Conservation (phyloP, 2,797 vertebrate genomes). For the Erethizon dorsatum region DNA sequence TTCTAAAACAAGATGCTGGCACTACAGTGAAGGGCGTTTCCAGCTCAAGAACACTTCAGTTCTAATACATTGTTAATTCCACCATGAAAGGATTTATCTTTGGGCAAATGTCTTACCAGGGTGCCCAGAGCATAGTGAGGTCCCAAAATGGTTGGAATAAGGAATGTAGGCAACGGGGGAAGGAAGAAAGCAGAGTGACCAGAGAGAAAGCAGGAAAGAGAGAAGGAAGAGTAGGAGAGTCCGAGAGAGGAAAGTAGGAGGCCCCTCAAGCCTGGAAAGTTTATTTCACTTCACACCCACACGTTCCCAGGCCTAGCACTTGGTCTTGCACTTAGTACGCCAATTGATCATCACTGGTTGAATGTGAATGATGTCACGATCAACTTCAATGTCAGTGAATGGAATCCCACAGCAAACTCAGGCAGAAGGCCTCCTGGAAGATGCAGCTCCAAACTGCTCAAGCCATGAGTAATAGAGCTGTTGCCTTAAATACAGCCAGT, state of each 20-base stretch:
- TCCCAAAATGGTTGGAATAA: not conserved
- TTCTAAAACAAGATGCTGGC: not conserved
- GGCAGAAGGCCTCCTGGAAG: not conserved
- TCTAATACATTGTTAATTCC: not conserved
- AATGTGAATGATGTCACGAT: fast-evolving
- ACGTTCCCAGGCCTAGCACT: not conserved
- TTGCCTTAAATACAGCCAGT: slow-evolving; percentile 49
- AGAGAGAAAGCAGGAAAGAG: not conserved
- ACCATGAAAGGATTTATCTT: not conserved
- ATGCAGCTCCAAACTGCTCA: not conserved
- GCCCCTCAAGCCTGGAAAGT: not conserved
- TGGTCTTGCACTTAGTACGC: not conserved
- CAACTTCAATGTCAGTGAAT: fast-evolving
- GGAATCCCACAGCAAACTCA: not conserved
- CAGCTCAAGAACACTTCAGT: not conserved
- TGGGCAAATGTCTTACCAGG: not conserved
- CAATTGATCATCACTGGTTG: not conserved
- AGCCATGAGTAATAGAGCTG: slow-evolving; percentile 1
- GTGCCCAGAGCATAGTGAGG: not conserved
- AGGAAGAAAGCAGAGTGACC: not conserved
- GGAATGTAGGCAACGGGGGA: not conserved
- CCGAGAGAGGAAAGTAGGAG: not conserved
- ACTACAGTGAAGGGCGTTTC: not conserved
- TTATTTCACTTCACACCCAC: not conserved
- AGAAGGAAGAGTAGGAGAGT: fast-evolving